phyloP scores from a whole-genome alignment of 2,797 vertebrate genomes.

The Crenuchus spilurus region DNA sequence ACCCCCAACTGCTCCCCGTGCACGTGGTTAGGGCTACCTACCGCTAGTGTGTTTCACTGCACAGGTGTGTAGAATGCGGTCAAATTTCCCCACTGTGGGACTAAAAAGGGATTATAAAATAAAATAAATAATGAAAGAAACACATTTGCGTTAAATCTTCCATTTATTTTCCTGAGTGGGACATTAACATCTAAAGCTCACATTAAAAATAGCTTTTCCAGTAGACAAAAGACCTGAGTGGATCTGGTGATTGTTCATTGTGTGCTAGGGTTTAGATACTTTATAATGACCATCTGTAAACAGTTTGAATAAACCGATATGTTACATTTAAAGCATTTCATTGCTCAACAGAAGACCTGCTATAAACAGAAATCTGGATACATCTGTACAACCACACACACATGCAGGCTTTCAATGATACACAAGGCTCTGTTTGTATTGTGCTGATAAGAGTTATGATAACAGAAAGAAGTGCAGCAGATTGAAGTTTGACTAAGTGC shows the following conservation, averaged over 20 bases:
- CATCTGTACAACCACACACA: not conserved
- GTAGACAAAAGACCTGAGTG: conserved; percentile 28
- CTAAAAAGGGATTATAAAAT: too few relatives aligned
- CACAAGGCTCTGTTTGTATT: not conserved
- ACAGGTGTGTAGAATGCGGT: too few relatives aligned
- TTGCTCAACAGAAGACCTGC: not conserved
- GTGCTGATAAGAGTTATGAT: too few relatives aligned
- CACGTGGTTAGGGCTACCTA: too few relatives aligned
- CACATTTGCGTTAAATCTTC: not conserved
- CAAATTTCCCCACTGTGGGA: too few relatives aligned
- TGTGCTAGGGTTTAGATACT: not conserved
- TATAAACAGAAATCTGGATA: not conserved
- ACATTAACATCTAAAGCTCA: not conserved
- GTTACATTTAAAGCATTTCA: not conserved
- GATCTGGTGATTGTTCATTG: not conserved
- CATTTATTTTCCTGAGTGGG: conserved; percentile 51
- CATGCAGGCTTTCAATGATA: not conserved
- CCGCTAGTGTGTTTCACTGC: too few relatives aligned
- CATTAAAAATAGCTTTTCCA: not conserved
- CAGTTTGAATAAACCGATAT: not conserved
- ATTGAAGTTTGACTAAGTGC: too few relatives aligned
- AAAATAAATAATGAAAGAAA: not conserved
- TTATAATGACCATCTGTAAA: conserved; percentile 11
- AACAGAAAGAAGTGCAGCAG: too few relatives aligned
- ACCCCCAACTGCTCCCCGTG: too few relatives aligned